Evolutionary conservation across 1,140 invertebrate genomes (phyloP), one percentile per base, ranked within the genome.

Genomic region (Lepidurus packardi): DNA sequence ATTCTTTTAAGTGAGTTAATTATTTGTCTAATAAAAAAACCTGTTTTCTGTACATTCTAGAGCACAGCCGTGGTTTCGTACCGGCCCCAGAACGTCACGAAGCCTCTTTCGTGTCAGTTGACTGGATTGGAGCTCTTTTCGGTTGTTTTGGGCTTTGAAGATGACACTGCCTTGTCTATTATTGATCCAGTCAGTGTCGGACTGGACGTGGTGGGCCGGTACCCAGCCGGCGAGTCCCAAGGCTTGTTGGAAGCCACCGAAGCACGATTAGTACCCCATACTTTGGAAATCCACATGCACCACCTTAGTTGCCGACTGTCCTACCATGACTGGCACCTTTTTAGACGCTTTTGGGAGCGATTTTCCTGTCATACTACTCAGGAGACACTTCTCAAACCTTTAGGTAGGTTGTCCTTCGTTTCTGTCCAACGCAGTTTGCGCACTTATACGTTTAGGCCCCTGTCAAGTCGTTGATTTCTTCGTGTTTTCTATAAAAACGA

Each of bases 81-180:
- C 83, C 88, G 90, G 74, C 91, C 93, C 0, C 88, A 89, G 24
- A 89, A 91, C 78, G 85, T 85, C 24, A 90, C 91, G 81, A 91
- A 93, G 81, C 92, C 93, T 0, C 84, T 97, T 21, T 93, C 92
- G 0, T 95, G 95, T 83, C 94, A 92, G 85, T 86, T 98, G 21
- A 94, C 94, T 81, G 91, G 94, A 82, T 91, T 96, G 82, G 96
- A 98, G 86, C 88, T 98, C 80, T 98, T 97, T 85, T 97, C 95
- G 0, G 98, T 96, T 85, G 92, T 94, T 80, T 86, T 98, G 73
- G 94, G 94, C 8, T 88, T 92, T 80, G 95, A 98, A 86, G 93
- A 97, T 78, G 95, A 97, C 83, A 98, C 95, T 1, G 95, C 96
- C 1, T 86, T 98, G 7, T 96, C 95, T n/a, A 98, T 98, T 80